Evolutionary conservation across 2,797 vertebrate genomes (phyloP).

Genomic region (Lates japonicus): DNA sequence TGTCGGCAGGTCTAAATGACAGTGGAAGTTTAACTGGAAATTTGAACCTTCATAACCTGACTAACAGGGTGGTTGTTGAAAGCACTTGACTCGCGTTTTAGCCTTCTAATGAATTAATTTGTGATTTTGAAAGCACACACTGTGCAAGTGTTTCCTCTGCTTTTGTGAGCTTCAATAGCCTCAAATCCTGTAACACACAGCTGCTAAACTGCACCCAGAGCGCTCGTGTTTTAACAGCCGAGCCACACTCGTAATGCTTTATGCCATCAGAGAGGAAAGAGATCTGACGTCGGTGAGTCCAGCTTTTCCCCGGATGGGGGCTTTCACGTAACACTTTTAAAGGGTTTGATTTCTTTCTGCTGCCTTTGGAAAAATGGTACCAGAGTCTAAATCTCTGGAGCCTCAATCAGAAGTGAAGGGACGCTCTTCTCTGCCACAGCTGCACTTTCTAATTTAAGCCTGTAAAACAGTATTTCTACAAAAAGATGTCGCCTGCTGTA

Average conservation of each 20-base stretch:
- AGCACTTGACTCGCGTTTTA: conserved; percentile 2
- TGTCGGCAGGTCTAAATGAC: not conserved
- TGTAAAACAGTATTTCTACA: not conserved
- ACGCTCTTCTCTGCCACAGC: not conserved
- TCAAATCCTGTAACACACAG: conserved; percentile 9
- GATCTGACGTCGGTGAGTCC: not conserved
- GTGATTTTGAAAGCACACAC: conserved; percentile 5
- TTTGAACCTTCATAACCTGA: not conserved
- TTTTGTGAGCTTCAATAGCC: conserved; percentile 8
- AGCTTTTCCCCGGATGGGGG: not conserved
- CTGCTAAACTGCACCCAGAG: conserved; percentile 13
- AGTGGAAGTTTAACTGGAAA: not conserved
- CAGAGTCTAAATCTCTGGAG: not conserved
- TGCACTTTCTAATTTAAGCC: not conserved
- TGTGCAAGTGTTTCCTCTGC: not conserved
- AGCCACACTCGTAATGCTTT: conserved; percentile 27
- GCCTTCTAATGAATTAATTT: conserved; percentile 32
- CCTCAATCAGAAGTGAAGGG: not conserved
- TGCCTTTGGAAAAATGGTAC: not conserved
- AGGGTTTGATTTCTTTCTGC: not conserved
- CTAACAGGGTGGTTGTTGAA: not conserved
- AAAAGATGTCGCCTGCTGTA: not conserved
- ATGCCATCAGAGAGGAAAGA: conserved; percentile 21
- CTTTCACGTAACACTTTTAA: not conserved
- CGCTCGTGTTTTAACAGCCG: conserved; percentile 20